A percentile compares a stretch with the other conserved stretches of the same genome.
phyloP scores from a whole-genome alignment of 1,140 invertebrate species.

The Microvelia longipes region DNA sequence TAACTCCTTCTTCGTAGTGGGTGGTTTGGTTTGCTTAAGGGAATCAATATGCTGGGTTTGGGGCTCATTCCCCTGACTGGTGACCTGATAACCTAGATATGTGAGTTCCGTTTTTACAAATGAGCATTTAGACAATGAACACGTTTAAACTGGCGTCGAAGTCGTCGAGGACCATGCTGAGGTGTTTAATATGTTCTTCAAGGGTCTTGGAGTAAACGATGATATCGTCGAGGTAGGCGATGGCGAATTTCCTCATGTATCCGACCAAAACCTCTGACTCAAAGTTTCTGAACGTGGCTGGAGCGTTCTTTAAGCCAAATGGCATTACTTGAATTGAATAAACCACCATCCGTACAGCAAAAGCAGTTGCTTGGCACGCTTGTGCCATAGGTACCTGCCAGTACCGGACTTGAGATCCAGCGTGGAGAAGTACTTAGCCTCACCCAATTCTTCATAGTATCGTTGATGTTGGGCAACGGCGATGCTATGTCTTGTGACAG shows the following conservation, averaged over 20 bases:
- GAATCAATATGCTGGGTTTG: background rate
- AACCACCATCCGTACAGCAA: background rate
- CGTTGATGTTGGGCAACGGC: background rate
- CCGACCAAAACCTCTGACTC: background rate
- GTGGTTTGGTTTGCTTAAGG: background rate
- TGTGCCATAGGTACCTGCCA: background rate
- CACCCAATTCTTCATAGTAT: background rate
- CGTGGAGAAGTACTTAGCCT: background rate
- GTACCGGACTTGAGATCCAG: background rate
- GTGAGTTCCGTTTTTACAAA: background rate
- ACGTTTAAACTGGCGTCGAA: background rate
- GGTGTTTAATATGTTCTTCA: background rate
- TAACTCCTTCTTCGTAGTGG: background rate
- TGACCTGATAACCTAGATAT: background rate
- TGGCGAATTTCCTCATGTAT: background rate
- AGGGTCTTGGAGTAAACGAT: background rate
- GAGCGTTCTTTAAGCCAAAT: background rate
- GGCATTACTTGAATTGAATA: background rate
- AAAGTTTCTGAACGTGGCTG: background rate
- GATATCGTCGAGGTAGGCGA: background rate
- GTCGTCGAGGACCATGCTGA: background rate
- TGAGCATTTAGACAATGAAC: background rate
- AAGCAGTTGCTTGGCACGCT: background rate
- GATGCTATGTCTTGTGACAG: background rate
- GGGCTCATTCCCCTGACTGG: background rate